Conservation (phyloP, 1,140 invertebrate genomes). For the Drosophila asahinai region DNA sequence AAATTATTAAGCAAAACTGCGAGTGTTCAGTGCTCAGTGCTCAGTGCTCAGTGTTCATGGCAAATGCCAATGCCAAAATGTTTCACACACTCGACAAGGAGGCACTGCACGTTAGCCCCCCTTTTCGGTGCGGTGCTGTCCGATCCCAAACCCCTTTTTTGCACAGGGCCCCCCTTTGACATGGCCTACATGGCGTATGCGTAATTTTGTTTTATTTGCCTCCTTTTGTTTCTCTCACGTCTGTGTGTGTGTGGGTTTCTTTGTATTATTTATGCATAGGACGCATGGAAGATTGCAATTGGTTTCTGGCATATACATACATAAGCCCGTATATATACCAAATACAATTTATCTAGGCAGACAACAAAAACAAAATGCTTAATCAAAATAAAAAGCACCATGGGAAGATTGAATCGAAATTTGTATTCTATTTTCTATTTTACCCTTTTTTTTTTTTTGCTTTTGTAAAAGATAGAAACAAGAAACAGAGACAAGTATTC, state of each 20-base stretch:
- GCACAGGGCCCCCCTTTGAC: slow-evolving; percentile 18
- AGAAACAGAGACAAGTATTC: background rate
- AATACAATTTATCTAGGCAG: slow-evolving; percentile 40
- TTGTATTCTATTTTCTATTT: background rate
- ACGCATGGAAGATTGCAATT: slow-evolving; percentile 81
- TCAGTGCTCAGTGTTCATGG: slow-evolving; percentile 69
- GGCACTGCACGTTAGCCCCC: slow-evolving; percentile 6
- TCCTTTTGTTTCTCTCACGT: slow-evolving; percentile 29
- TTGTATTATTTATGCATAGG: slow-evolving; percentile 78
- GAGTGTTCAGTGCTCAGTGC: slow-evolving; percentile 62
- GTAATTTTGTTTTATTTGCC: slow-evolving; percentile 67
- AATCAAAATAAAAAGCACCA: slow-evolving; percentile 49
- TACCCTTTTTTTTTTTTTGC: background rate
- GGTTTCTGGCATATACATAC: slow-evolving; percentile 63
- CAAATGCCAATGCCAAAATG: slow-evolving; percentile 74
- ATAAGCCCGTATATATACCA: slow-evolving; percentile 2
- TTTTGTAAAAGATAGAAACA: background rate
- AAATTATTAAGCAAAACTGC: slow-evolving; percentile 80
- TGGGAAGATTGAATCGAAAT: slow-evolving; percentile 27
- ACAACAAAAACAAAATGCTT: slow-evolving; percentile 63
- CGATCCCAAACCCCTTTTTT: slow-evolving; percentile 9
- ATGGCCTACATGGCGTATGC: slow-evolving; percentile 68
- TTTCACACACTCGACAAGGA: slow-evolving; percentile 64
- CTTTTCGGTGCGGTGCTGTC: background rate
- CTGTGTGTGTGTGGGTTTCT: slow-evolving; percentile 21